Base-by-base conservation (phyloP, 2,888 invertebrate genomes). In the Endotricha flammealis region DNA sequence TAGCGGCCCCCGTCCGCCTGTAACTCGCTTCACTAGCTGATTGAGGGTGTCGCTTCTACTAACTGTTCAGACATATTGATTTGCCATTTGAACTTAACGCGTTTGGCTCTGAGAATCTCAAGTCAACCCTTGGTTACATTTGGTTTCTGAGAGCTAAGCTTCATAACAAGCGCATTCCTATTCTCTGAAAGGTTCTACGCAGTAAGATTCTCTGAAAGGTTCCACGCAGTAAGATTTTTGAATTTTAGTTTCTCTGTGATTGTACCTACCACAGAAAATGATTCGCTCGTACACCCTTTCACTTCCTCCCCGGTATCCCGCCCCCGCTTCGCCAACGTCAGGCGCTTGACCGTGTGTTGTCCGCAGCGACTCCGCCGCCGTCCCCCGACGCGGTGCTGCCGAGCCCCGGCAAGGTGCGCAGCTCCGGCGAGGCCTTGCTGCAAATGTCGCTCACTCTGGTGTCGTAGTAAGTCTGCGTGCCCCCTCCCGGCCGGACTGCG, bases 341-440 rank as follows among this genome's bases (percentile, higher is more conserved):
- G 10, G 14, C 10, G 27, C 25, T 29, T 32, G 34, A 32, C 27
- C 4, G 46, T 62, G 28, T 51, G 60, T 75, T 70, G 53, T 70
- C 53, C 64, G 46, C 73, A 56, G 64, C 46, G 35, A 45, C 49
- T 32, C 62, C 68, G 41, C 59, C 63, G 39, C 69, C 67, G 20
- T 68, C 67, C 25, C 76, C 77, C 36, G 70, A 61, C 46, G 64
- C 65, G 46, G 82, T 86, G 53, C 61, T 78, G 53, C 86, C 87
- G 29, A 72, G 80, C 43, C 82, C 87, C 40, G 87, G 87, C 53
- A 69, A 67, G 52, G 82, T 87, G 50, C 76, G 78, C 51, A 61
- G 53, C 42, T 52, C 70, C 45, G 79, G 73, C 44, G 73, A 73
- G 53, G 50, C 64, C 52, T 48, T 64, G 49, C 43, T 59, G 60